Evolutionary conservation across 2,888 invertebrate genomes (phyloP).

Genomic region (Corythucha ciliata): DNA sequence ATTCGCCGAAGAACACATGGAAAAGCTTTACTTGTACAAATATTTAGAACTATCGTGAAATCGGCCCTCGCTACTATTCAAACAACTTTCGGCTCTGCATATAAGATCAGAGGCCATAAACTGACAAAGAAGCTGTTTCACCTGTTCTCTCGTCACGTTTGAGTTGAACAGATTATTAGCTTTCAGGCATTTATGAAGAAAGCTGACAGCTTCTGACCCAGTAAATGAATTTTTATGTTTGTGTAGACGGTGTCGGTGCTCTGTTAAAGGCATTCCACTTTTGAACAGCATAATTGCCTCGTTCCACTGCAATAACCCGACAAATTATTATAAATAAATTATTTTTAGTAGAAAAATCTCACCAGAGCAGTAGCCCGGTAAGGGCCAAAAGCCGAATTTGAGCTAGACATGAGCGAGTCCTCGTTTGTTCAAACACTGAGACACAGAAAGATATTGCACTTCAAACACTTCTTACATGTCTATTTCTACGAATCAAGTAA

Average conservation of each 20-base stretch:
- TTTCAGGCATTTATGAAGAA: constrained; percentile 23
- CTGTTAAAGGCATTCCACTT: constrained; percentile 25
- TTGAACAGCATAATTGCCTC: constrained; percentile 28
- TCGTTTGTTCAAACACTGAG: too few species aligned
- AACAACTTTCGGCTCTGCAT: constrained; percentile 16
- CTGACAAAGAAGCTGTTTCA: constrained; percentile 26
- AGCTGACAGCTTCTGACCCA: constrained; percentile 27
- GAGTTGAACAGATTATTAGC: constrained; percentile 25
- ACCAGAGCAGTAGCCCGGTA: constrained; percentile 20
- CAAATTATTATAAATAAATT: not conserved
- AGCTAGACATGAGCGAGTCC: constrained; percentile 11
- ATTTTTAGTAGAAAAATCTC: too few species aligned
- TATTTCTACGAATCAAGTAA: too few species aligned
- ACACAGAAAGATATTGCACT: too few species aligned
- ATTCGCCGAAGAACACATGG: too few species aligned
- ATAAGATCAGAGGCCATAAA: constrained; percentile 26
- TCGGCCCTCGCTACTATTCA: constrained; percentile 9
- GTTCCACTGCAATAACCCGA: constrained; percentile 28
- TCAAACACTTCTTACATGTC: too few species aligned
- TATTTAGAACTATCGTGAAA: constrained; percentile 25
- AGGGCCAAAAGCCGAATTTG: constrained; percentile 10
- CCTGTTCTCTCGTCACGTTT: constrained; percentile 26
- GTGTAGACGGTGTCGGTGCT: constrained; percentile 28
- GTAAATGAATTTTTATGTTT: constrained; percentile 29
- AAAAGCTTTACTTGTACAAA: constrained; percentile 23